Base-by-base conservation (phyloP, 2,797 vertebrate species). In the Heliangelus exortis region DNA sequence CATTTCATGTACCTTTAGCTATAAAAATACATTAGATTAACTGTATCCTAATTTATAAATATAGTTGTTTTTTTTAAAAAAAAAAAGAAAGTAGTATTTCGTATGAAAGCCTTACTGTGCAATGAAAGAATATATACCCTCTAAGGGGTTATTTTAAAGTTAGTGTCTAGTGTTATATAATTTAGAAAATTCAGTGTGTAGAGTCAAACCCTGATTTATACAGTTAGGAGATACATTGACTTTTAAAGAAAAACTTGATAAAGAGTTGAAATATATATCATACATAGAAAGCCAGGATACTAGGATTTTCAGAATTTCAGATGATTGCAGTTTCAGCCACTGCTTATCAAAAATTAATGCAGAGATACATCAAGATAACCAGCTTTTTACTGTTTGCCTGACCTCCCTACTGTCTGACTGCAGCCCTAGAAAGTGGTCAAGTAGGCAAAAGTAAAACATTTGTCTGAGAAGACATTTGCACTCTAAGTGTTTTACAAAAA, bases 11-110 rank as follows among this genome's bases (percentile, higher is more conserved):
- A 97, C 96, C 97, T 96, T 97, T 93, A 97, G 93, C 97, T 98
- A 98, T 97, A 97, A 98, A 98, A 98, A 98, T 98, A 98, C 97
- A 96, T 96, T 97, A 96, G 97, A 97, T 97, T 98, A 98, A 97
- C 94, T 97, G 96, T 82, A 96, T 96, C 96, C 96, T 97, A 97
- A 95, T 98, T 97, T 96, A 98, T 98, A 98, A 98, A 98, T 98
- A 98, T 96, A 96, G 90, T 86, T 94, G 51, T 81, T 95, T 92
- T 94, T 62, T 2, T 0, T n/a, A n/a, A n/a, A 45, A 45, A 68
- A 91, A 97, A 83, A 90, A 84, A 28, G 86, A 90, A 97, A 84
- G 96, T 96, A 96, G 96, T 95, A 95, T 97, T 97, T 98, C 95
- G 96, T 97, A 97, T 92, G 96, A 97, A 97, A 97, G 94, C 89